Conservation (phyloP, 1,140 invertebrate genomes). For the Trichonephila clavipes region DNA sequence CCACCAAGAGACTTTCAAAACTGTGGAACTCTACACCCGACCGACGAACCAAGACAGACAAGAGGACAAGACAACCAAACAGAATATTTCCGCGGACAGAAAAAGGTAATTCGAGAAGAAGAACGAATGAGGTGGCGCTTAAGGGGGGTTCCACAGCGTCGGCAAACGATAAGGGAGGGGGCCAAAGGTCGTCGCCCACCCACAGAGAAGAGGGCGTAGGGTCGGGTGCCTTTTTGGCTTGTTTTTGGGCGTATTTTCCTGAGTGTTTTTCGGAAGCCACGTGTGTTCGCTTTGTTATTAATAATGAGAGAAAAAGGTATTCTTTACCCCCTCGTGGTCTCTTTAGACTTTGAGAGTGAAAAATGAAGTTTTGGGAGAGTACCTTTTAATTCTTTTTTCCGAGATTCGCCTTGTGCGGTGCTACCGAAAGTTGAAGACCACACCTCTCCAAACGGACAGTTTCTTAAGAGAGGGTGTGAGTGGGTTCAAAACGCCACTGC, state of each 20-base stretch:
- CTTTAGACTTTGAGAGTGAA: conserved; percentile 3
- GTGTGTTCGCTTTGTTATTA: conserved; percentile 63
- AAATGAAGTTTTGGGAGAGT: conserved; percentile 27
- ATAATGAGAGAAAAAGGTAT: conserved; percentile 40
- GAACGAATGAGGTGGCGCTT: conserved; percentile 39
- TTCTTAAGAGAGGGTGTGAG: background rate
- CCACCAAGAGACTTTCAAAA: conserved; percentile 8
- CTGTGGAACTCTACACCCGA: background rate
- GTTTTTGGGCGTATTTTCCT: conserved; percentile 46
- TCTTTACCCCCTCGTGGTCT: background rate
- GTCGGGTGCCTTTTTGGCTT: background rate
- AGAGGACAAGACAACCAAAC: conserved; percentile 37
- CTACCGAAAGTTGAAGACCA: conserved; percentile 40
- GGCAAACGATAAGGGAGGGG: conserved; percentile 61
- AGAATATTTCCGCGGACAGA: conserved; percentile 3
- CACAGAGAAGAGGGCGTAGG: conserved; percentile 50
- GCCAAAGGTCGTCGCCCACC: conserved; percentile 65
- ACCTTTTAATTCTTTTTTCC: background rate
- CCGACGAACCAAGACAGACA: conserved; percentile 44
- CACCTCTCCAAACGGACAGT: background rate
- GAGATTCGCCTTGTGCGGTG: conserved; percentile 34
- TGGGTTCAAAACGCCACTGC: background rate
- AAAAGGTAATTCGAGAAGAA: background rate
- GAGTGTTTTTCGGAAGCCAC: conserved; percentile 64
- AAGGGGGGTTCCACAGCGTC: conserved; percentile 25